Conservation (phyloP, 2,888 invertebrate genomes). For the Ptilodon capucinus region DNA sequence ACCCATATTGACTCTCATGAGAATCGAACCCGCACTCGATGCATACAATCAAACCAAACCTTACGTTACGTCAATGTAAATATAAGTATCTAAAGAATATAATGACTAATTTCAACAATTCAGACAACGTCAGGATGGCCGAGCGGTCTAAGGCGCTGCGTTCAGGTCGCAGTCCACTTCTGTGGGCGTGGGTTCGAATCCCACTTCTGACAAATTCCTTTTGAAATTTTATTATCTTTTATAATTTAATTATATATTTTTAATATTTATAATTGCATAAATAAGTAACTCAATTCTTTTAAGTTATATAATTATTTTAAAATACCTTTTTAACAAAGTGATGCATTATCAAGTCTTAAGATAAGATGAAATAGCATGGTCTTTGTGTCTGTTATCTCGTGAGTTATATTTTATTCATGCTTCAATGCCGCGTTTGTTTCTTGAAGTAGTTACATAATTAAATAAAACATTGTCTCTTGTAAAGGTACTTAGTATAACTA, state of each 20-base stretch:
- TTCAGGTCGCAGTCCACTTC: constrained; percentile 59
- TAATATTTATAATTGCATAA: neutral
- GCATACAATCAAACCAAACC: too few species aligned
- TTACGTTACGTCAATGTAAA: neutral
- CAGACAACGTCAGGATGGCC: constrained; percentile 42
- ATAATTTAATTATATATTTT: neutral
- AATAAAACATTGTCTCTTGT: constrained; percentile 1
- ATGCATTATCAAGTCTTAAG: constrained; percentile 1
- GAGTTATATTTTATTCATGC: constrained; percentile 12
- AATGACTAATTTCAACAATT: neutral
- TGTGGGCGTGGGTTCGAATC: constrained; percentile 60
- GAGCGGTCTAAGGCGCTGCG: constrained; percentile 59
- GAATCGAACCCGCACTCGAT: too few species aligned
- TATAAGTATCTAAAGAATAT: neutral
- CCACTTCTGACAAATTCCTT: constrained; percentile 49
- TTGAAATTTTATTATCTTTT: constrained; percentile 17
- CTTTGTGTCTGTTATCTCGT: constrained; percentile 27
- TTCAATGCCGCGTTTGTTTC: constrained; percentile 19
- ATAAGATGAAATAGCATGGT: constrained; percentile 3
- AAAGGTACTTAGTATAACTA: neutral
- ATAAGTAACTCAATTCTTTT: neutral
- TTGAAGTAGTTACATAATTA: constrained; percentile 8
- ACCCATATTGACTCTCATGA: too few species aligned
- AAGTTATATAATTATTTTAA: neutral
- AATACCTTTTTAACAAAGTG: constrained; percentile 5